phyloP scores from a whole-genome alignment of 1,140 invertebrate species.

The Harpegnathos saltator region DNA sequence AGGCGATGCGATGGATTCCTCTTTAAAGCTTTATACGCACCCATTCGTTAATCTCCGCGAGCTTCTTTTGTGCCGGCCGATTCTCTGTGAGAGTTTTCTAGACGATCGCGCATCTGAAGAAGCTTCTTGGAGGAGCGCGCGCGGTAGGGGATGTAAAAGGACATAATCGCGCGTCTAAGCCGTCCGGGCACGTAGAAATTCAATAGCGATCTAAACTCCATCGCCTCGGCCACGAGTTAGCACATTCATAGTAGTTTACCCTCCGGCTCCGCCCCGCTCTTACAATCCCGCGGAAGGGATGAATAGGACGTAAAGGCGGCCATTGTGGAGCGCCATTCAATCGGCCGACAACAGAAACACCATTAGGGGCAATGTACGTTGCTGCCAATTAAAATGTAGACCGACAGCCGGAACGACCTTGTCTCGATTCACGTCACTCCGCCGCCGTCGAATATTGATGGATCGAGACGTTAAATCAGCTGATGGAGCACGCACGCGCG shows the following conservation, averaged over 20 bases:
- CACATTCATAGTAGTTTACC: conserved; percentile 71
- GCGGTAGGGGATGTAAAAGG: conserved; percentile 19
- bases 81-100: conserved; percentile 31
- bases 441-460: conserved; percentile 39
- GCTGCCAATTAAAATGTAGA: conserved; percentile 74
- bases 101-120: conserved; percentile 13
- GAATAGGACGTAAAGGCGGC: conserved; percentile 71
- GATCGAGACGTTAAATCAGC: conserved; percentile 32
- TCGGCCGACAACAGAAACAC: conserved; percentile 72
- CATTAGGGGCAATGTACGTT: conserved; percentile 71
- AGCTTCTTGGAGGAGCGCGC: conserved; percentile 1
- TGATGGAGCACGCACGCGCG: background rate
- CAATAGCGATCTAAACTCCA: conserved; percentile 73
- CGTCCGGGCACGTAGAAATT: conserved; percentile 70
- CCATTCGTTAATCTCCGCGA: conserved; percentile 11
- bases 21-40: background rate
- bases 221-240: conserved; percentile 56
- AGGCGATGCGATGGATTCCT: background rate
- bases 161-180: conserved; percentile 67
- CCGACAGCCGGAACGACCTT: conserved; percentile 62
- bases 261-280: conserved; percentile 33
- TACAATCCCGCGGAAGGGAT: conserved; percentile 56
- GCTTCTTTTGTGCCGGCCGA: conserved; percentile 26
- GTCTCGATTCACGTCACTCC: conserved; percentile 49
- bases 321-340: conserved; percentile 71